These are phyloP conservation scores for Rhinichthys klamathensis DNA, from an alignment of 2,113 vertebrate genomes.

Conservation along the genomic window DNA sequence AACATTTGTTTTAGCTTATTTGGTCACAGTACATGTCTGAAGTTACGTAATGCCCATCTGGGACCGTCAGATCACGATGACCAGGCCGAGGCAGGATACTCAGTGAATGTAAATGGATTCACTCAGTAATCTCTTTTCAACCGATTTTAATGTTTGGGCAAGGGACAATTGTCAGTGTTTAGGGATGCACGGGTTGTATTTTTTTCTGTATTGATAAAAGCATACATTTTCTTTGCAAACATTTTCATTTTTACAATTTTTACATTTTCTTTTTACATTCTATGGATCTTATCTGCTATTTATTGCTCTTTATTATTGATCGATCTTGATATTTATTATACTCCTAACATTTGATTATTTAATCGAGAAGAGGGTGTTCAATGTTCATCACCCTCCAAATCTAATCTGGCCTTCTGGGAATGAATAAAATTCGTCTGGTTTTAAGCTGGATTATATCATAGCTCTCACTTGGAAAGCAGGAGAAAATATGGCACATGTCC, in stretches of 20 bases:
- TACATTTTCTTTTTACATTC: too few species aligned
- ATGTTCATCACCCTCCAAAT: conserved; percentile 5
- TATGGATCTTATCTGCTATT: too few species aligned
- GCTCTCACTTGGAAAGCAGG: conserved; percentile 50
- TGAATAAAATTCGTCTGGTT: conserved; percentile 57
- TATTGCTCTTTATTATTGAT: too few species aligned
- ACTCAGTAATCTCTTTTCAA: conserved; percentile 39
- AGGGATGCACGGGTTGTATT: background rate
- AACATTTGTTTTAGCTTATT: background rate
- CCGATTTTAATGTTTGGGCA: background rate
- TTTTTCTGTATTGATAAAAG: background rate
- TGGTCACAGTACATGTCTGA: conserved; percentile 6
- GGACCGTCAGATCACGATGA: conserved; percentile 40
- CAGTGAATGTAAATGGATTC: conserved; percentile 28
- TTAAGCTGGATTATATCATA: conserved; percentile 74
- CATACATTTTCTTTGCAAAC: background rate
- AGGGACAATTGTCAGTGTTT: background rate
- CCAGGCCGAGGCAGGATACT: conserved; percentile 42
- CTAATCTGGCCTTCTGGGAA: conserved; percentile 24
- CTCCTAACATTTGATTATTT: background rate
- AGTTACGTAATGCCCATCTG: conserved; percentile 52
- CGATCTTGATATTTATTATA: too few species aligned
- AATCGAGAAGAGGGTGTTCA: background rate
- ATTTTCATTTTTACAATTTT: too few species aligned
- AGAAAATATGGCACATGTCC: background rate